Evolutionary conservation across 2,797 vertebrate genomes (phyloP).

Genomic region (Darevskia mixta): DNA sequence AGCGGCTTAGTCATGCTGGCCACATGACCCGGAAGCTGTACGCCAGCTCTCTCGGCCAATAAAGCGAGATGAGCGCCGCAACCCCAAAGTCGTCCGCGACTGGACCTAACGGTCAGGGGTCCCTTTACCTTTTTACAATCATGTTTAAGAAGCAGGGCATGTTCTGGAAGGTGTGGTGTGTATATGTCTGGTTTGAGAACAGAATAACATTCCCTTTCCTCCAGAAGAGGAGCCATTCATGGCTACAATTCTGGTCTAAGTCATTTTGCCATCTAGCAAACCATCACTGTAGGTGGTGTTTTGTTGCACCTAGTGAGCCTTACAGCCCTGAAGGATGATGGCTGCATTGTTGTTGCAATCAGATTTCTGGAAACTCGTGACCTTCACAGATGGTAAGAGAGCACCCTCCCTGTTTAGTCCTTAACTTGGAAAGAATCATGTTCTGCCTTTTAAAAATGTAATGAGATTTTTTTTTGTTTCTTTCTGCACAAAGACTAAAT

Average conservation of each 20-base stretch:
- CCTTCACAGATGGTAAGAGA: conserved; percentile 14
- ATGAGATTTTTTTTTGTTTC: conserved; percentile 31
- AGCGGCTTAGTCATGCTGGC: too few relatives aligned
- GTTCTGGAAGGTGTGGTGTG: not conserved
- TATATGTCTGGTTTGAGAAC: too few relatives aligned
- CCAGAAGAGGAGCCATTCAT: not conserved
- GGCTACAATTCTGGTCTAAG: not conserved
- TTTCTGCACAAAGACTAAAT: conserved; percentile 56
- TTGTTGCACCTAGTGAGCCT: not conserved
- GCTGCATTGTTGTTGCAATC: not conserved
- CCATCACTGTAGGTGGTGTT: not conserved
- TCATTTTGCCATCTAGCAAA: not conserved
- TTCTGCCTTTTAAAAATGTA: conserved; percentile 52
- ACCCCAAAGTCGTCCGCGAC: too few relatives aligned
- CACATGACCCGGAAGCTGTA: too few relatives aligned
- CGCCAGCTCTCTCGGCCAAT: too few relatives aligned
- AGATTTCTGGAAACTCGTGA: conserved; percentile 26
- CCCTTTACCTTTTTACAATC: too few relatives aligned
- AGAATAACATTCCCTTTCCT: too few relatives aligned
- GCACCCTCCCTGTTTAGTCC: conserved; percentile 1
- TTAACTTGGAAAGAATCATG: conserved; percentile 44
- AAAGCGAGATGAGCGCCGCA: too few relatives aligned
- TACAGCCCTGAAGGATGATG: not conserved
- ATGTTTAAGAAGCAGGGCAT: not conserved
- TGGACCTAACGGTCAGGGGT: too few relatives aligned